Conservation (phyloP, 2,888 invertebrate genomes). For the Pediacus dermestoides region DNA sequence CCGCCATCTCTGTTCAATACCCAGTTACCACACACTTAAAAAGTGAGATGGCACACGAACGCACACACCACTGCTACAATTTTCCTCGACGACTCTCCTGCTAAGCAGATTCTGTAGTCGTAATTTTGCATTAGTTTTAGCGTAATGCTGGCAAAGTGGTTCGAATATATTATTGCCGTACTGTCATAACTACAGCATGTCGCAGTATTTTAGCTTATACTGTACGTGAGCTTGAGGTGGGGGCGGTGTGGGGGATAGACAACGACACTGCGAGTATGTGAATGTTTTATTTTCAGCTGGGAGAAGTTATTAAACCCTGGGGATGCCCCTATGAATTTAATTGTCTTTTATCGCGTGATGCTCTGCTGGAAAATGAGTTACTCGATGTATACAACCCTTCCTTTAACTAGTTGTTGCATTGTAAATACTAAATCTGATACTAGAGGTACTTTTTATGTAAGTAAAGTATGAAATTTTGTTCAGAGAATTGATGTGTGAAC, state of each 20-base stretch:
- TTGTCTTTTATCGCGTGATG: slow-evolving; percentile 2
- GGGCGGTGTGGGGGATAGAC: too few relatives aligned
- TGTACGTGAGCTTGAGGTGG: slow-evolving; percentile 8
- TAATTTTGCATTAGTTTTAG: slow-evolving; percentile 38
- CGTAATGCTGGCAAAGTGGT: slow-evolving; percentile 31
- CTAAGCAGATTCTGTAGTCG: slow-evolving; percentile 22
- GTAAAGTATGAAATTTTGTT: too few relatives aligned
- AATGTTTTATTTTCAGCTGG: too few relatives aligned
- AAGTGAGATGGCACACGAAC: too few relatives aligned
- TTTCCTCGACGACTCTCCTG: background rate
- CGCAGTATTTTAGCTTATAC: slow-evolving; percentile 31
- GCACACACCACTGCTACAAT: too few relatives aligned
- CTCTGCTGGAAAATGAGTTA: too few relatives aligned
- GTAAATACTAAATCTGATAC: too few relatives aligned
- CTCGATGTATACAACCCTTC: background rate
- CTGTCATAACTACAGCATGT: slow-evolving; percentile 34
- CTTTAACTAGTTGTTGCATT: too few relatives aligned
- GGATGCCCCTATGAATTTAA: background rate
- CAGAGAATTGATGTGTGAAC: too few relatives aligned
- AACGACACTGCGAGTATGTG: too few relatives aligned
- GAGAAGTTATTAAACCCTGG: slow-evolving; percentile 1
- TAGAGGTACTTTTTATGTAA: too few relatives aligned
- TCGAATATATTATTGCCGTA: slow-evolving; percentile 20
- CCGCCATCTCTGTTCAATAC: slow-evolving; percentile 8
- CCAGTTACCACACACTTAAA: too few relatives aligned